Conservation (phyloP, 2,797 vertebrate species). For the Synanceia verrucosa region DNA sequence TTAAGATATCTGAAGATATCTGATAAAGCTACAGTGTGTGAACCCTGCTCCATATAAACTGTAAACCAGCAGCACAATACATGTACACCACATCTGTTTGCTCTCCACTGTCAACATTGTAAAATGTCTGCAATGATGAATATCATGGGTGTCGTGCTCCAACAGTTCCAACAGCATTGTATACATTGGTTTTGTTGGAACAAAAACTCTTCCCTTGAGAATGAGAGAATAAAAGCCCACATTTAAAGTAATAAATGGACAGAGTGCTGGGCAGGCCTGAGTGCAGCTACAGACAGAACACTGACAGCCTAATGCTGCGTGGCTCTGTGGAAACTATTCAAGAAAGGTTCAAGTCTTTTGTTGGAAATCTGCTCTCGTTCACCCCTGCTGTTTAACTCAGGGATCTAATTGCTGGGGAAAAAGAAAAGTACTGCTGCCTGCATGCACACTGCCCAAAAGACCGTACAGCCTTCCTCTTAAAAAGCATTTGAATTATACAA, state of each 20-base stretch:
- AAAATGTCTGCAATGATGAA: conserved; percentile 17
- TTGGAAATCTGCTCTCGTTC: conserved; percentile 9
- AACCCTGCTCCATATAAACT: background rate
- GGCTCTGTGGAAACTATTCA: conserved; percentile 2
- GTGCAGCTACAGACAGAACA: conserved; percentile 16
- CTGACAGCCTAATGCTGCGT: conserved; percentile 24
- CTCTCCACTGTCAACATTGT: conserved; percentile 1
- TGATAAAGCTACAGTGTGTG: background rate
- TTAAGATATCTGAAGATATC: background rate
- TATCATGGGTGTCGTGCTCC: conserved; percentile 28
- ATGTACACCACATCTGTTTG: conserved; percentile 7
- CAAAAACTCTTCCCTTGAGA: background rate
- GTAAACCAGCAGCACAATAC: background rate
- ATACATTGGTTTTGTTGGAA: conserved; percentile 1
- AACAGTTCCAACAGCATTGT: conserved; percentile 34
- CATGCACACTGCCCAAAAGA: background rate
- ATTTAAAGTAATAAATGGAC: conserved; percentile 39
- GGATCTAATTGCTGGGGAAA: background rate
- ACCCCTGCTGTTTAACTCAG: background rate
- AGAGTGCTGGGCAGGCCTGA: background rate
- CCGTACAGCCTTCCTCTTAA: background rate
- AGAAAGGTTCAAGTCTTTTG: conserved; percentile 15
- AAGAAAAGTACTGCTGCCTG: background rate
- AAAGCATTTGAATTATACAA: background rate
- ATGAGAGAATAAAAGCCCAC: background rate